Evolutionary conservation across 1,140 invertebrate species (phyloP).

Genomic region (Atta texana): DNA sequence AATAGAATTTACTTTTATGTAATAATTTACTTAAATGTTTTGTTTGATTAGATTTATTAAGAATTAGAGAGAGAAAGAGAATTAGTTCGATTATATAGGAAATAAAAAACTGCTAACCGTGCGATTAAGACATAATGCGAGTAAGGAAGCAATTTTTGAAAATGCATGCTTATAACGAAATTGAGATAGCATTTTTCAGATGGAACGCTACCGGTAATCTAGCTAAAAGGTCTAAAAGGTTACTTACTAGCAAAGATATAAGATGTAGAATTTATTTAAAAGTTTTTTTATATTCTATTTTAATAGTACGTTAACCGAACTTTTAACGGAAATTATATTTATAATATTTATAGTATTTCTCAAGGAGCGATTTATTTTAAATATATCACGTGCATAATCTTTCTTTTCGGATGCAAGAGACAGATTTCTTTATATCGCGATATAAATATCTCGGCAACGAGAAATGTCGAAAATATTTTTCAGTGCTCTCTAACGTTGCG

Average conservation of each 20-base stretch:
- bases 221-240: constrained; percentile 19
- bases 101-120: neutral
- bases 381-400: neutral
- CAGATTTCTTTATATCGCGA: constrained; percentile 29
- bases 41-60: no score
- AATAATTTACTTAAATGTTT: neutral
- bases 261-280: neutral
- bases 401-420: neutral
- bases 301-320: neutral
- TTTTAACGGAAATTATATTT: constrained; percentile 1
- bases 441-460: constrained; percentile 46
- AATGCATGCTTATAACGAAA: constrained; percentile 9
- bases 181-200: neutral
- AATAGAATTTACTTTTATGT: neutral
- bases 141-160: constrained; percentile 19
- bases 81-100: neutral
- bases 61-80: no score
- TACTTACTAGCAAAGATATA: neutral
- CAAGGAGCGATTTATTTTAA: neutral
- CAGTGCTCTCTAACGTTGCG: neutral
- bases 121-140: neutral
- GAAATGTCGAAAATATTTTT: constrained; percentile 51
- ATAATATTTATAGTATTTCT: neutral
- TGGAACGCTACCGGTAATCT: neutral
- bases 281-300: neutral